A percentile compares a stretch with the other conserved stretches of the same genome.
phyloP scores from a whole-genome alignment of 2,113 vertebrate genomes.

The human (Homo sapiens) region GRCh38 chr11:45755001-45755500 shows the following conservation, averaged over 20 bases:
- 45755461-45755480: constrained; percentile 45
- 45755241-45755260: neutral
- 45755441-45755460: constrained; percentile 55
- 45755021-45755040: neutral
- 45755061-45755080: neutral
- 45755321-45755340: neutral
- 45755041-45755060: too few relatives aligned
- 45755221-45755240: neutral
- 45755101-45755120: neutral
- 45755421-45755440: constrained; percentile 60
- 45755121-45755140: neutral
- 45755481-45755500: constrained; percentile 69
- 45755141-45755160: neutral
- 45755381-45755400: neutral
- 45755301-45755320: neutral
- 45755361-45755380: neutral
- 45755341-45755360: neutral
- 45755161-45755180: neutral
- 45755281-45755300: neutral
- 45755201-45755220: rapidly evolving
- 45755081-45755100: neutral
- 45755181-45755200: neutral
- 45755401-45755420: neutral
- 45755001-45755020: neutral
- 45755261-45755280: neutral